These are phyloP conservation scores for Thamnaconus septentrionalis DNA, from an alignment of 2,113 vertebrate species.

Conservation along the genomic window DNA sequence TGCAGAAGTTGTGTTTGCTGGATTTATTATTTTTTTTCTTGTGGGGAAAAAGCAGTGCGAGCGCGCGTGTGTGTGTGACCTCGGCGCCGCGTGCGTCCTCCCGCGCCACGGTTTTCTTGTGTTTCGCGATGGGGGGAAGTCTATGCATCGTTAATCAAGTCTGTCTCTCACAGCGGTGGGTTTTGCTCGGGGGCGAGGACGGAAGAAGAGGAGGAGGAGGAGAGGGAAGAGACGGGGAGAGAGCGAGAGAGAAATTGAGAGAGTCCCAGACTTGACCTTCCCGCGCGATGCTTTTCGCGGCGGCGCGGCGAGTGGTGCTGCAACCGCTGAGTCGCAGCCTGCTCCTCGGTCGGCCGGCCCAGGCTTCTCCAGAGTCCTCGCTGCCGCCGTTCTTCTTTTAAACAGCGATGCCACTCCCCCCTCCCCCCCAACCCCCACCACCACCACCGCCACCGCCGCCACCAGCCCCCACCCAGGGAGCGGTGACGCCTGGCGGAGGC, in stretches of 20 bases:
- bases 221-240: constrained; percentile 28
- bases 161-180: constrained; percentile 62
- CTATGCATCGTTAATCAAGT: constrained; percentile 70
- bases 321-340: constrained; percentile 25
- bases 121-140: constrained; percentile 56
- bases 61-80: constrained; percentile 45
- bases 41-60: not conserved
- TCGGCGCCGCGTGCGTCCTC: constrained; percentile 41
- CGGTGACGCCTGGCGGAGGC: constrained; percentile 11
- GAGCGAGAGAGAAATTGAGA: constrained; percentile 6
- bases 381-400: constrained; percentile 42
- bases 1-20: constrained; percentile 20
- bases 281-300: constrained; percentile 31
- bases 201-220: constrained; percentile 21
- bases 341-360: constrained; percentile 14
- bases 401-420: constrained; percentile 44
- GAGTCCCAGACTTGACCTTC: constrained; percentile 65
- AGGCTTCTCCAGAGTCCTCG: not conserved
- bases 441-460: too few species aligned
- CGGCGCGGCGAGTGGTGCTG: constrained; percentile 25
- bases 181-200: constrained; percentile 33
- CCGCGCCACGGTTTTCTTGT: constrained; percentile 47
- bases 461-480: not conserved
- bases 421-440: not conserved
- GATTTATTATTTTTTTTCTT: constrained; percentile 40